Conservation (phyloP, 2,888 invertebrate species). For the Rambutsinella grinnellia region DNA sequence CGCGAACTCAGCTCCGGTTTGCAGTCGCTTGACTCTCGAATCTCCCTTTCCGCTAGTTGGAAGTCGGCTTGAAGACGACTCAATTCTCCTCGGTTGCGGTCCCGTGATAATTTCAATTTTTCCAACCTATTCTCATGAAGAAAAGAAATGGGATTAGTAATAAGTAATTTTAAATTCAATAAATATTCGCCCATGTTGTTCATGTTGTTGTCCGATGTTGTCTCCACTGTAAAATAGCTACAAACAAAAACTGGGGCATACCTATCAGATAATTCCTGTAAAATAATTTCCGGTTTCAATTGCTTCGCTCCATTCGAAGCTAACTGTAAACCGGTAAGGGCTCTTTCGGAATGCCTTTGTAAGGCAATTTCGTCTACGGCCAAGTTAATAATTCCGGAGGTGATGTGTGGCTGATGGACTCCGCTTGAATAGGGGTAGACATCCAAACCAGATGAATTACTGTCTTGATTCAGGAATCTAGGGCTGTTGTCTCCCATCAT, state of each 20-base stretch:
- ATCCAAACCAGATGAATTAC: constrained; percentile 18
- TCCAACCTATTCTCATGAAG: constrained; percentile 56
- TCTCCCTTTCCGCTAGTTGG: constrained; percentile 71
- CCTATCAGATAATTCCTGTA: constrained; percentile 66
- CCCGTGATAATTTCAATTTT: constrained; percentile 60
- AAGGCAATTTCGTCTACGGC: background rate
- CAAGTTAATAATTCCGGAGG: too few species aligned
- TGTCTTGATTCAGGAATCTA: constrained; percentile 28
- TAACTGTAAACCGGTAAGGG: constrained; percentile 7
- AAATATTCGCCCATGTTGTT: too few species aligned
- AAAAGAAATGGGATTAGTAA: too few species aligned
- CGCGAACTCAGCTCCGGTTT: constrained; percentile 81
- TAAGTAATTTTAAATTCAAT: too few species aligned
- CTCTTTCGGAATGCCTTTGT: background rate
- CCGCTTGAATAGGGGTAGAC: constrained; percentile 26
- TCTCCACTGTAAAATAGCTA: too few species aligned
- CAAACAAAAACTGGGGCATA: too few species aligned
- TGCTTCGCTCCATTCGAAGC: constrained; percentile 62
- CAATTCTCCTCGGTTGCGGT: constrained; percentile 60
- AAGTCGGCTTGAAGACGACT: constrained; percentile 60
- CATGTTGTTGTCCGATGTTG: too few species aligned
- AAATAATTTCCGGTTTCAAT: constrained; percentile 63
- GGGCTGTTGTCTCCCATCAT: constrained; percentile 6
- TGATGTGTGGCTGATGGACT: background rate
- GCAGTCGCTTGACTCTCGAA: constrained; percentile 72